These are phyloP conservation scores for Hemiprocne comata DNA, from an alignment of 2,113 vertebrate genomes.

Conservation along the genomic window DNA sequence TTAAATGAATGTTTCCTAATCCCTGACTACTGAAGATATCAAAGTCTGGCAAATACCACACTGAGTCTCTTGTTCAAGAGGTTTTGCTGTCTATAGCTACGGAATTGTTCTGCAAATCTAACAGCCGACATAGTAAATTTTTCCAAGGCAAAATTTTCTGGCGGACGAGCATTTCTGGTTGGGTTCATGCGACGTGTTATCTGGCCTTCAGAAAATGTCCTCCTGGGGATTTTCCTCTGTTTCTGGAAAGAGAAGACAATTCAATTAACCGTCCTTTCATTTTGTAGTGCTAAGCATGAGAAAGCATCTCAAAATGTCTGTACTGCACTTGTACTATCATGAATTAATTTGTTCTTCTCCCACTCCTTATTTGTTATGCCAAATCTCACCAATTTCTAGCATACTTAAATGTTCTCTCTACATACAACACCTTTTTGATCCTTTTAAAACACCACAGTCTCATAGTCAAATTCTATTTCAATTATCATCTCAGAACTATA, in stretches of 20 bases:
- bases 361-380: not conserved
- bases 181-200: slow-evolving; percentile 87
- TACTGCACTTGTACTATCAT: not conserved
- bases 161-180: slow-evolving; percentile 90
- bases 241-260: slow-evolving; percentile 69
- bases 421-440: not conserved
- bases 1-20: not conserved
- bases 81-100: slow-evolving; percentile 65
- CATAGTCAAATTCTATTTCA: not conserved
- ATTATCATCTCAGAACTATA: not conserved
- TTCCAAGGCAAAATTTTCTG: slow-evolving; percentile 91
- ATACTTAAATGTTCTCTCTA: not conserved
- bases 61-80: slow-evolving; percentile 80
- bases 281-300: not conserved
- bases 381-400: not conserved
- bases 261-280: not conserved
- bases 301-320: not conserved
- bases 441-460: not conserved
- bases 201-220: slow-evolving; percentile 77
- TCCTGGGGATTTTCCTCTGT: slow-evolving; percentile 75
- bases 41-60: slow-evolving; percentile 75
- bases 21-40: not conserved
- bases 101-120: slow-evolving; percentile 75
- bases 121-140: slow-evolving; percentile 72
- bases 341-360: not conserved